Evolutionary conservation across 2,888 invertebrate species (phyloP).

Genomic region (Caenorhabditis doughertyi): DNA sequence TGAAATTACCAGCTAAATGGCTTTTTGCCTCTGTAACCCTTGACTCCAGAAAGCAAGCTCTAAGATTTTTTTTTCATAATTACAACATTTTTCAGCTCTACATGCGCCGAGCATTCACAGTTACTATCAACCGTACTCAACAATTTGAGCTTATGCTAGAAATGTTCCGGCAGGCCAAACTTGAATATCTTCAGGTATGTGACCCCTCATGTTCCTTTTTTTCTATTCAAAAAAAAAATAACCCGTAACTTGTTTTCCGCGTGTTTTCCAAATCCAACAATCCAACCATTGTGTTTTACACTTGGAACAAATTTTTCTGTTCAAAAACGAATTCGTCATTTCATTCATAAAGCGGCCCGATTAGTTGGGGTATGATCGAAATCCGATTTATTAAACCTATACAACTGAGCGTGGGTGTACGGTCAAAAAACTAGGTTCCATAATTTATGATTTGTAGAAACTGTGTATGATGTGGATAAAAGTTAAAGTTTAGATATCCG

Average conservation of each 20-base stretch:
- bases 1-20: too few species aligned
- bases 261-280: too few species aligned
- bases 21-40: too few species aligned
- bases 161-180: constrained; percentile 78
- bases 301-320: constrained; percentile 22
- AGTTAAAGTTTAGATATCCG: constrained; percentile 15
- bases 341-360: constrained; percentile 27
- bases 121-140: constrained; percentile 76
- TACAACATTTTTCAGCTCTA: constrained; percentile 75
- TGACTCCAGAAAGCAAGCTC: too few species aligned
- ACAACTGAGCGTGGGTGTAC: constrained; percentile 39
- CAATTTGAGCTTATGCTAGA: constrained; percentile 80
- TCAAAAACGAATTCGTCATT: constrained; percentile 35
- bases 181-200: constrained; percentile 77
- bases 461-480: constrained; percentile 25
- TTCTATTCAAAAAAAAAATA: too few species aligned
- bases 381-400: constrained; percentile 43
- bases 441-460: constrained; percentile 37
- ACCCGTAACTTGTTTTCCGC: too few species aligned
- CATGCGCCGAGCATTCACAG: constrained; percentile 80
- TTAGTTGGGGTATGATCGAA: constrained; percentile 34
- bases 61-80: too few species aligned
- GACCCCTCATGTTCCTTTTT: neutral
- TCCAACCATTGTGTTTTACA: constrained; percentile 24
- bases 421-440: constrained; percentile 40